Conservation (phyloP, 2,113 vertebrate genomes). For the Pangasianodon gigas region DNA sequence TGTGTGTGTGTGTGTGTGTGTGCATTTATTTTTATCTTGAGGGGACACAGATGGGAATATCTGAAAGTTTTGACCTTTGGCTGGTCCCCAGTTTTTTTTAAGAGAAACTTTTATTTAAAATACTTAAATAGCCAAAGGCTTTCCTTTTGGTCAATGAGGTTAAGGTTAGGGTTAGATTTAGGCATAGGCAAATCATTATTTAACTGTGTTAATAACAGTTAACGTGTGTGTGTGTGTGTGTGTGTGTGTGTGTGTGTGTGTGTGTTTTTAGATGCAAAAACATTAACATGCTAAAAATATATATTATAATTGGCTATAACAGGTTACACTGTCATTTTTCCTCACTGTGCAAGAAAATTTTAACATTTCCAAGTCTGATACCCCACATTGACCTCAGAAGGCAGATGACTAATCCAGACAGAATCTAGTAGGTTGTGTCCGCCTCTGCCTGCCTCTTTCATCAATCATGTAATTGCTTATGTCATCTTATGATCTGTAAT, state of each 20-base stretch:
- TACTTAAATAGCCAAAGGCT: neutral
- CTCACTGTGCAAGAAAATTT: neutral
- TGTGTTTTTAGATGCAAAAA: neutral
- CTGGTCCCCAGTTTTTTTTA: neutral
- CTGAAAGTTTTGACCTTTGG: neutral
- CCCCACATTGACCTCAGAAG: neutral
- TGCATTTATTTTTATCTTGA: neutral
- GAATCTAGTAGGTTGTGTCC: neutral
- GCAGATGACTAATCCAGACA: neutral
- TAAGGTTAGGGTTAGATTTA: neutral
- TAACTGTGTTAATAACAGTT: neutral
- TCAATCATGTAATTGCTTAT: neutral
- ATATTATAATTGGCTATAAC: no score
- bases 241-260: neutral
- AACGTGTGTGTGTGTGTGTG: no score
- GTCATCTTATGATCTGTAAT: neutral
- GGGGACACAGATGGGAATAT: neutral
- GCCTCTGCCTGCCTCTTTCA: neutral
- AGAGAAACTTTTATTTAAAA: neutral
- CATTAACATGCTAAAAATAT: neutral
- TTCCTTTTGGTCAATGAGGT: neutral
- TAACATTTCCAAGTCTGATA: conserved; percentile 1
- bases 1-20: neutral
- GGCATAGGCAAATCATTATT: neutral
- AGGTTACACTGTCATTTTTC: neutral